Evolutionary conservation across 2,797 vertebrate species (phyloP), one percentile per base, ranked within the genome.

Genomic region (Brotogeris chrysoptera): DNA sequence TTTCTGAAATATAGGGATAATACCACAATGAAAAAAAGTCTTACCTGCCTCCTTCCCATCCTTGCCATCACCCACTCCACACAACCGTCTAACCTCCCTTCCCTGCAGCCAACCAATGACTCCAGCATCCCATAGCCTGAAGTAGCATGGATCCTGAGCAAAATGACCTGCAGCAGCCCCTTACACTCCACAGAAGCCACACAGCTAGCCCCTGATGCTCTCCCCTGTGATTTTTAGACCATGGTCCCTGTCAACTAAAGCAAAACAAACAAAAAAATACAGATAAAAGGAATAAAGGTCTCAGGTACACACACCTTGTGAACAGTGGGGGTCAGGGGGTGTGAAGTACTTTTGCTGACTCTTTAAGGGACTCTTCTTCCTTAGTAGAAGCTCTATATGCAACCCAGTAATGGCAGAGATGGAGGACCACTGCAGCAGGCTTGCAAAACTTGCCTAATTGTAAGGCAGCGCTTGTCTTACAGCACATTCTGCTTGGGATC

Each of bases 401-500:
- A 71, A 61, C n/a, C 17, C 32, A 36, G 53, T 10, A 52, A 66
- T 16, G 18, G 72, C 43, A 61, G 38, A 87, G 30, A 13, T 19
- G 32, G 71, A 83, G n/a, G 27, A 71, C 11, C 30, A 39, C 25
- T 68, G 61, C 68, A 84, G 18, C 27, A 68, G 25, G 55, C 25
- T 80, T 59, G 47, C 66, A 94, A 92, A 71, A 6, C n/a, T 74
- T 76, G 39, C 16, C 63, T 96, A 91, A 92, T 79, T 91, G 47
- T 66, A 86, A 90, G 73, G 60, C 16, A 12, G 49, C 43, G 55
- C 32, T 70, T 90, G 59, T 88, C 55, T 89, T 55, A 36, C 74
- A 81, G 88, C 16, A 90, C 43, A 43, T 86, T 92, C 77, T 95
- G 66, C 79, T 81, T 70, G 83, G 66, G 28, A 91, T 89, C 88